Evolutionary conservation across 2,888 invertebrate genomes (phyloP), one percentile per base, ranked within the genome.

Genomic region (Chrysomela aeneicollis): DNA sequence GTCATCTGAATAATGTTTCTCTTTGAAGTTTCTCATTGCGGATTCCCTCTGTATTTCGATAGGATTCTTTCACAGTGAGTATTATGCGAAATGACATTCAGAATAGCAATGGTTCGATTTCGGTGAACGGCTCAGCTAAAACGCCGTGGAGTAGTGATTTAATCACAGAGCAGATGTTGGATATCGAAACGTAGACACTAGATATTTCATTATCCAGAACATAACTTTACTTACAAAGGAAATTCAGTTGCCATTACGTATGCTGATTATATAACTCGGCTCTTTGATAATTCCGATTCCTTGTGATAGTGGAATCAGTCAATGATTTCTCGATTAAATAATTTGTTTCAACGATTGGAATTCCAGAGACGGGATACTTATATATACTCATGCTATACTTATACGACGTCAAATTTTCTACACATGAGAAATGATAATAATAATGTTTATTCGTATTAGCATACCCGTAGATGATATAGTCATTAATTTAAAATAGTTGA

Each of bases 181-280:
- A 71, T 67, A 65, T 68, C 68, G 66, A 64, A 52, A 60, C 51
- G 67, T 62, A 55, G 66, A 71, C 68, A 61, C 72, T 67, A 71
- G 73, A 72, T 71, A 68, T 75, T 73, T 71, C 71, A 75, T 74
- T 75, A 74, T 71, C 67, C 60, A 26, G 63, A 69, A 68, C 67
- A 65, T 66, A 66, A 61, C 66, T 66, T 59, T 54, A 57, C 59
- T 55, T 59, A 58, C 37, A 53, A 59, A 59, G 59, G 59, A 60
- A 61, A 58, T 52, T 66, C 54, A 57, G 26, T 57, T 52, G 61
- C 52, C 59, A 52, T 59, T 61, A 53, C 26, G 30, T 32, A 50
- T 59, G 47, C 50, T 35, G 22, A 51, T 62, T 61, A 54, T 50
- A 60, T 60, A 58, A 54, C 53, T 61, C 42, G 51, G 37, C 47